Evolutionary conservation across 2,113 vertebrate genomes (phyloP), one percentile per base, ranked within the genome.

Genomic region (Zosterops hypoxanthus): DNA sequence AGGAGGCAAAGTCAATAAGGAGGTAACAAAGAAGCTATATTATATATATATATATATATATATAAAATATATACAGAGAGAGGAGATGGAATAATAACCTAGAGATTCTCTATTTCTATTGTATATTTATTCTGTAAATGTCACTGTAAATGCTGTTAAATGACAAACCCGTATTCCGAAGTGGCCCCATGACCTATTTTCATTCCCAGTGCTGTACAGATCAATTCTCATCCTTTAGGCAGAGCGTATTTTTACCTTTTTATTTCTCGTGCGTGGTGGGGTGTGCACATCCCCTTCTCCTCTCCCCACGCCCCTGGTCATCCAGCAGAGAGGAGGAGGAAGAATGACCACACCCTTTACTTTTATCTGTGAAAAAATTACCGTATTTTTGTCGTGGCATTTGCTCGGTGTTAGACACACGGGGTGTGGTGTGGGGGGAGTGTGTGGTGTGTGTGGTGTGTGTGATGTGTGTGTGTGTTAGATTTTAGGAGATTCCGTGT

Each of bases 61-160:
- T 47, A 56, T 47, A 90, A 71, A 73, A 81, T 66, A 33, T 76
- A 85, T 52, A 64, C 61, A 55, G 75, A 86, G 94, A 76, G 91
- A 92, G 88, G 75, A 92, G 91, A 95, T 83, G 96, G 95, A 91
- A 91, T 82, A 88, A 85, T 95, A 95, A 78, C 92, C 92, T 86
- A 77, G 92, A 94, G 98, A 97, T 98, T 98, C 98, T 98, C 98
- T 98, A 98, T 98, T 98, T 98, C 98, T 98, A 98, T 98, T 96
- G 98, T 99, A 98, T 98, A 99, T 98, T 98, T 98, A 98, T 97
- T 97, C 98, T 99, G 99, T 99, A 99, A 97, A 98, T 98, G 98
- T 98, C 89, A 97, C 98, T 99, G 99, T 99, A 99, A 97, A 99
- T 98, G 98, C 98, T 98, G 98, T 98, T 98, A 98, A 98, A 98